Evolutionary conservation across 2,888 invertebrate genomes (phyloP).

Genomic region (Drosophila eohydei): DNA sequence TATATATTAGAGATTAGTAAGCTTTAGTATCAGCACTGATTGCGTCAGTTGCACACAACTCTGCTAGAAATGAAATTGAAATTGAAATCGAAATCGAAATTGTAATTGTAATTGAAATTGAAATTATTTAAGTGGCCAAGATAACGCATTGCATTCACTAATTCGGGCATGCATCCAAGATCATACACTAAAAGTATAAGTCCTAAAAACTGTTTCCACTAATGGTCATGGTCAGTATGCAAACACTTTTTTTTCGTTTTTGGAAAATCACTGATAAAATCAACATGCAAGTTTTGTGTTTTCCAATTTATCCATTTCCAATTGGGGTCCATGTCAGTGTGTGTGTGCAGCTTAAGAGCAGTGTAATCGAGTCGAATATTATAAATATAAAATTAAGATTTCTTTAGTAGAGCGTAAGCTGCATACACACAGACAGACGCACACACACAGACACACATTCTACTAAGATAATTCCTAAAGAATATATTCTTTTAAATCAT

Average conservation of each 20-base stretch:
- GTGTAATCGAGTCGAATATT: neutral
- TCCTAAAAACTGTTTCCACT: slow-evolving; percentile 43
- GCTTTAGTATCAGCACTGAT: slow-evolving; percentile 5
- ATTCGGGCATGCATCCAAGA: slow-evolving; percentile 69
- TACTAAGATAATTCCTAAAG: slow-evolving; percentile 33
- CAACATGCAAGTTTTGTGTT: slow-evolving; percentile 46
- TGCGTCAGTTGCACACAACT: slow-evolving; percentile 35
- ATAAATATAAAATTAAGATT: neutral
- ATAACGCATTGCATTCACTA: slow-evolving; percentile 73
- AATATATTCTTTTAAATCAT: slow-evolving; percentile 35
- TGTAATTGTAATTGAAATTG: slow-evolving; percentile 46
- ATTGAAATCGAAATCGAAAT: slow-evolving; percentile 51
- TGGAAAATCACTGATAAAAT: slow-evolving; percentile 41
- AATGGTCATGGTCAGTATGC: slow-evolving; percentile 7
- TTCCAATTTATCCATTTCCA: slow-evolving; percentile 31
- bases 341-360: slow-evolving; percentile 24
- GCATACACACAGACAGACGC: slow-evolving; percentile 22
- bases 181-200: slow-evolving; percentile 58
- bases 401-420: slow-evolving; percentile 11
- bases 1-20: slow-evolving; percentile 54
- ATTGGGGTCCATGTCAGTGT: slow-evolving; percentile 18
- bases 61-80: slow-evolving; percentile 59
- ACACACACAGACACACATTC: neutral
- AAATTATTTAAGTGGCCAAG: slow-evolving; percentile 65
- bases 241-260: slow-evolving; percentile 18